These are phyloP conservation scores for Monomorium pharaonis DNA, from an alignment of 1,140 invertebrate genomes.

Conservation along the genomic window DNA sequence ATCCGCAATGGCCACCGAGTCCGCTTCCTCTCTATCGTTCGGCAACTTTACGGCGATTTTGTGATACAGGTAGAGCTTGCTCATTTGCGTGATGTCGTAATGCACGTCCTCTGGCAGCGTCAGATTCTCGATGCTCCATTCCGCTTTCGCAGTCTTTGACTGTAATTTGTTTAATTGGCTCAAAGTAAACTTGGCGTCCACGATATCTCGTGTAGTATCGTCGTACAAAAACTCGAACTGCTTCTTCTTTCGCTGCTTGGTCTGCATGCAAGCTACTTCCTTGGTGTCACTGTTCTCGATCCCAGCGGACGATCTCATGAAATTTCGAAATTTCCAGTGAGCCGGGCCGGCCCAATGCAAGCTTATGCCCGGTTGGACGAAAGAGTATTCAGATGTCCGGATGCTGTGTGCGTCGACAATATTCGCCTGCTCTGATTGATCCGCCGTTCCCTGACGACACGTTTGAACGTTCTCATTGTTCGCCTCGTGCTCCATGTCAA, in stretches of 20 bases:
- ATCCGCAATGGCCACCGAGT: constrained; percentile 58
- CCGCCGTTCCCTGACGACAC: constrained; percentile 29
- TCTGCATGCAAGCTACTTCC: constrained; percentile 64
- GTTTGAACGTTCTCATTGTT: constrained; percentile 42
- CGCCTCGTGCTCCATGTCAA: constrained; percentile 64
- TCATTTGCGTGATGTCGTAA: constrained; percentile 68
- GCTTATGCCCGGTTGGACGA: constrained; percentile 86
- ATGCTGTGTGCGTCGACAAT: constrained; percentile 78
- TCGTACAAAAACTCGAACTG: constrained; percentile 68
- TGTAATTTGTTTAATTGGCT: constrained; percentile 50
- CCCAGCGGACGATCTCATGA: background rate
- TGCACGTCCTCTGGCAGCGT: constrained; percentile 72
- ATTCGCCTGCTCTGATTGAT: constrained; percentile 54
- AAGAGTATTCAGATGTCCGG: constrained; percentile 88
- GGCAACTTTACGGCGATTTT: background rate
- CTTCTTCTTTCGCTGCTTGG: constrained; percentile 70
- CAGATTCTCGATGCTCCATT: constrained; percentile 76
- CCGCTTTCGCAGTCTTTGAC: constrained; percentile 68
- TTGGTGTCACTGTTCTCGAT: constrained; percentile 1
- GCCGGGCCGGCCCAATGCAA: constrained; percentile 91
- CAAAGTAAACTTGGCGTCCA: constrained; percentile 60
- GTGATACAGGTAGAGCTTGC: constrained; percentile 70
- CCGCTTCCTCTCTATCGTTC: constrained; percentile 22
- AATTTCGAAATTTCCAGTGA: constrained; percentile 88
- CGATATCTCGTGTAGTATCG: constrained; percentile 20